Evolutionary conservation across 2,113 vertebrate genomes (phyloP), one percentile per base, ranked within the genome.

Genomic region (Misgurnus anguillicaudatus): DNA sequence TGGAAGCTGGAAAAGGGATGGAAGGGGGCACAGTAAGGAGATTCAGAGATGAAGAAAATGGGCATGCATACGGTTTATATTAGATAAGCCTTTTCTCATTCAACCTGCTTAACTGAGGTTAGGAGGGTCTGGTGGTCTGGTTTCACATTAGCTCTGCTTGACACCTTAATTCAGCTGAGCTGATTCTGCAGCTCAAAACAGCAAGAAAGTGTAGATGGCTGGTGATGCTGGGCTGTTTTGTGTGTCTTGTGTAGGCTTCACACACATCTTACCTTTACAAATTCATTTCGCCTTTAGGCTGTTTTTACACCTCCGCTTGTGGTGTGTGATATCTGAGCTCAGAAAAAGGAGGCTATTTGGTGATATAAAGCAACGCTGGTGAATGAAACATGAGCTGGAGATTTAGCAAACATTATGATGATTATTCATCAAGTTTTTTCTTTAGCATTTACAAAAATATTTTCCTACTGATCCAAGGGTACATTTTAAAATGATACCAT

Each of bases 101-200:
- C 58, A 41, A 14, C 39, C 13, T 48, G 21, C 77, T 69, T 64
- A 69, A 67, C 63, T 47, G 76, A 51, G 13, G 14, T 45, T n/a
- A n/a, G 51, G 38, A 55, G 66, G 74, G 63, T 75, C 70, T 80
- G 39, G 14, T 36, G 16, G 69, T 36, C n/a, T n/a, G 7, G 66
- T 63, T 70, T 64, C 11, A 70, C 13, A 58, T 17, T 39, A 17
- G 17, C 24, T 39, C 63, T 21, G n/a, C 16, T 51, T 65, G 39
- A 21, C n/a, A 66, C 42, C 64, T 76, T 63, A 75, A 75, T 69
- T 75, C 61, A 76, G 69, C 53, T 48, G 62, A 73, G 71, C 53
- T 75, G 13, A 80, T 75, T 80, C 61, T 47, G 70, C 21, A 51
- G 19, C 42, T 21, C 19, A 69, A 19, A 69, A 48, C 66, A 51